Conservation (phyloP, 2,888 invertebrate genomes). For the Microctonus hyperodae region DNA sequence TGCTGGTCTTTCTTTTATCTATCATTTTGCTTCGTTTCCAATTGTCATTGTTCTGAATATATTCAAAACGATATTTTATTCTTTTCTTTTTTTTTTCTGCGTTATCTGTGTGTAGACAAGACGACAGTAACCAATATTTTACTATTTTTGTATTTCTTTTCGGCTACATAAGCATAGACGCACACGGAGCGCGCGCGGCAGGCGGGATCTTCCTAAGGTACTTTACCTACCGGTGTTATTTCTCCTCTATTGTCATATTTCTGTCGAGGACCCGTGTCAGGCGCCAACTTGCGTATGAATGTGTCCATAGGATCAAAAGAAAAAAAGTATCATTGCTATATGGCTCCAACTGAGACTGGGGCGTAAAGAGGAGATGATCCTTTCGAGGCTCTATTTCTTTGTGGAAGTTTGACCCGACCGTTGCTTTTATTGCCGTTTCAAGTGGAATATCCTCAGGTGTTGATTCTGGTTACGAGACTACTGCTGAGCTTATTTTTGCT, state of each 20-base stretch:
- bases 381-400: neutral
- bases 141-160: constrained; percentile 17
- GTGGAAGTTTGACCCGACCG: neutral
- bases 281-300: constrained; percentile 34
- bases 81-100: constrained; percentile 9
- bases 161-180: neutral
- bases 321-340: constrained; percentile 24
- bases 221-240: constrained; percentile 32
- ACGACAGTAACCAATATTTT: constrained; percentile 28
- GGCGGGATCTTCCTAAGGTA: neutral
- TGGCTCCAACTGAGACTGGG: neutral
- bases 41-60: constrained; percentile 23
- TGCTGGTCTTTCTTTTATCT: constrained; percentile 11
- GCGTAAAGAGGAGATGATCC: constrained; percentile 7
- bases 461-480: constrained; percentile 14
- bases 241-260: constrained; percentile 24
- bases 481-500: neutral
- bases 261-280: constrained; percentile 28
- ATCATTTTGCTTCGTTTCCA: constrained; percentile 10
- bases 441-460: constrained; percentile 21
- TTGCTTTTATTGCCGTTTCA: constrained; percentile 11
- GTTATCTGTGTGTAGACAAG: constrained; percentile 29
- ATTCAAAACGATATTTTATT: neutral
- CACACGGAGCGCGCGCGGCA: neutral
- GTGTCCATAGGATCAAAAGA: constrained; percentile 10